Base-by-base conservation (phyloP, 1,140 invertebrate species). In the Cydia splendana region DNA sequence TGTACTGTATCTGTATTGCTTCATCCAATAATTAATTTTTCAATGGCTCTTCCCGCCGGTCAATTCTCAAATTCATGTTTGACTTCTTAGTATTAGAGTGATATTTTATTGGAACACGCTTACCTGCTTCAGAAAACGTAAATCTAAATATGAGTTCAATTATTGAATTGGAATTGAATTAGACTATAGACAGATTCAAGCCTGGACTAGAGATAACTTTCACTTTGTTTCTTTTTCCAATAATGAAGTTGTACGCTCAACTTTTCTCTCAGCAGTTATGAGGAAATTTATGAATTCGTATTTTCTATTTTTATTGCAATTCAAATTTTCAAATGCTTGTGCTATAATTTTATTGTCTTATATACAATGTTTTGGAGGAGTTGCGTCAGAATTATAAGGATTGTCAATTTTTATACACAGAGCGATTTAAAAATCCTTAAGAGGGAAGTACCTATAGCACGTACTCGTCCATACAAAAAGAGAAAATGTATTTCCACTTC, bases 201-300 rank as follows among this genome's bases (percentile, higher is more conserved):
- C 18, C 9, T 62, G 0, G 18, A 24, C 7, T 24, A 62, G 20
- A 24, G 57, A 62, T 62, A 62, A 9, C 18, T n/a, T 53, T 62
- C 7, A 24, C 20, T 62, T 62, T 24, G 18, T 62, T 62, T 62
- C 57, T 62, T 62, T 48, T 62, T 62, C 57, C 57, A 62, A 62
- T 62, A 62, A 62, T 62, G 57, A 62, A 62, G n/a, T 62, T 62
- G 57, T 62, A 24, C 57, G 57, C 57, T 62, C 18, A 62, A 62
- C 57, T 62, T 62, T 62, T 62, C 57, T 12, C 9, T 62, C 9
- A 24, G 18, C 18, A 62, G 57, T 62, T 62, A 62, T 62, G 20
- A 62, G 57, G 57, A 24, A 24, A 5, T 24, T 62, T 62, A 24
- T 62, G 18, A 20, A 24, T 24, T 20, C 2, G 1, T 12, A 3